These are phyloP conservation scores for Actinemys pallida DNA, from an alignment of 2,113 vertebrate species.

Conservation along the genomic window DNA sequence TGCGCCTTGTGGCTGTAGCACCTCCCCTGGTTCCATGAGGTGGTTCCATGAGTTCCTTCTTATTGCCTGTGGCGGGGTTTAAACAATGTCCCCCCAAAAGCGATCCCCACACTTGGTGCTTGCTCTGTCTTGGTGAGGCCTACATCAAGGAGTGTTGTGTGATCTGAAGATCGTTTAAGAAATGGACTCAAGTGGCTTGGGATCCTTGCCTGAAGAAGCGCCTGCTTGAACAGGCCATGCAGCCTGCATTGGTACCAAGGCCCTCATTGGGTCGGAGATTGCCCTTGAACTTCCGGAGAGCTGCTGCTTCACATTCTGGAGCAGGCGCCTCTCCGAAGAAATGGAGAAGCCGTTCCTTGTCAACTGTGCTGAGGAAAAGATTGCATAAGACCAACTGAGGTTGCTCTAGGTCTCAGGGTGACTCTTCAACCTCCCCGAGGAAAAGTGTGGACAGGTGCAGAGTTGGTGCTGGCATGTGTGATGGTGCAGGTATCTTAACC, in stretches of 20 bases:
- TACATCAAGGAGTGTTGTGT: neutral
- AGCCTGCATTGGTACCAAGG: neutral
- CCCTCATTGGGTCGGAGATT: neutral
- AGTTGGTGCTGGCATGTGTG: neutral
- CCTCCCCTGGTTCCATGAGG: neutral
- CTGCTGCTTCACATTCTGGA: neutral
- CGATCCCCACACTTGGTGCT: neutral
- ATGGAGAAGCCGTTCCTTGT: neutral
- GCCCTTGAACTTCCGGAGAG: neutral
- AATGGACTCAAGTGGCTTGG: neutral
- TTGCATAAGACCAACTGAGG: neutral
- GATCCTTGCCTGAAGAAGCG: neutral
- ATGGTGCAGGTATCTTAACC: too few relatives aligned
- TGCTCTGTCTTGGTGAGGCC: neutral
- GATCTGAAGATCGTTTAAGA: neutral
- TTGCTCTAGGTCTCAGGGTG: neutral
- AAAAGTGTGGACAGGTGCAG: neutral
- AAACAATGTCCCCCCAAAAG: neutral
- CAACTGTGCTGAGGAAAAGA: neutral
- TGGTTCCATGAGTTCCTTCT: neutral
- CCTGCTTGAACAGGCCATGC: neutral
- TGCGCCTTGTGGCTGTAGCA: neutral
- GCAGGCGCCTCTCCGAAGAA: neutral
- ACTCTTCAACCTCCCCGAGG: neutral
- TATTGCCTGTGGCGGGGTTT: neutral